Evolutionary conservation across 2,797 vertebrate genomes (phyloP).

Genomic region (Taenioides sp.): DNA sequence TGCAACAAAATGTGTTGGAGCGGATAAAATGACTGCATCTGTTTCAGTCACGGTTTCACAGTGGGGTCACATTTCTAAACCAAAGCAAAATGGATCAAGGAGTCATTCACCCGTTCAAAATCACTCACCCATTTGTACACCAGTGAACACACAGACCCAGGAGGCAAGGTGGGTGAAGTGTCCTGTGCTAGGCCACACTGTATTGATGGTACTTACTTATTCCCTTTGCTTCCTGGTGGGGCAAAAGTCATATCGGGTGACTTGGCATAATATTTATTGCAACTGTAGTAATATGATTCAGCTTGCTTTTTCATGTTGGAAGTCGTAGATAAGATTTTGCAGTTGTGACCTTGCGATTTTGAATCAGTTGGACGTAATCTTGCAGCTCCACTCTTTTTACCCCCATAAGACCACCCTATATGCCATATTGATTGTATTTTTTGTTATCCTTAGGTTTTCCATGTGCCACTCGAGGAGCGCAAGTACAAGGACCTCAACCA

Average conservation of each 20-base stretch:
- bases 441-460: conserved; percentile 83
- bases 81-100: not conserved
- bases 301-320: too few species aligned
- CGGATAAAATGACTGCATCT: not conserved
- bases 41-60: not conserved
- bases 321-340: too few species aligned
- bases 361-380: not conserved
- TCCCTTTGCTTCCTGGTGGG: not conserved
- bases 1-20: not conserved
- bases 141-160: not conserved
- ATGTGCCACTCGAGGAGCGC: conserved; percentile 97
- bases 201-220: not conserved
- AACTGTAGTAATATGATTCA: too few species aligned
- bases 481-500: conserved; percentile 99
- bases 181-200: not conserved
- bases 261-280: too few species aligned
- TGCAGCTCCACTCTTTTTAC: not conserved
- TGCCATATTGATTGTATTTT: not conserved
- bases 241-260: too few species aligned
- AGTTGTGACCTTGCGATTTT: too few species aligned
- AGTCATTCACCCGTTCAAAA: not conserved
- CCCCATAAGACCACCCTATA: not conserved
- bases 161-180: not conserved
- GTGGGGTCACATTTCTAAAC: not conserved
- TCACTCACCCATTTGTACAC: not conserved